Percentiles rank a stretch among this genome's conserved stretches.
These are phyloP conservation scores for Tokudaia muenninki DNA, from an alignment of 2,797 vertebrate species.

Conservation along the genomic window DNA sequence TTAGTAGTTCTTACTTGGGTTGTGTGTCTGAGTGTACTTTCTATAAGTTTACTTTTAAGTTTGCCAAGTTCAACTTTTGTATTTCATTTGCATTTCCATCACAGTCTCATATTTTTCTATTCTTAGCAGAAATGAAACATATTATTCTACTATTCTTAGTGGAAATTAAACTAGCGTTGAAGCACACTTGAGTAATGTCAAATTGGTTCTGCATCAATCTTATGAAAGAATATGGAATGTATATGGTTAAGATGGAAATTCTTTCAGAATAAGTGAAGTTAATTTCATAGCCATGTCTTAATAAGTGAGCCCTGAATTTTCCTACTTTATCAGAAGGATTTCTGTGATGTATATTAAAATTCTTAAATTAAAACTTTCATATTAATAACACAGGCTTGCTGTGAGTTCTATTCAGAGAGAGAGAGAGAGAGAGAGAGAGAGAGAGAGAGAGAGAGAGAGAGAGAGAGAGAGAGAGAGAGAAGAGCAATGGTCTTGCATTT, in stretches of 20 bases:
- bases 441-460: too few species aligned
- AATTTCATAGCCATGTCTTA: conserved; percentile 44
- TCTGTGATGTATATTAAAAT: conserved; percentile 26
- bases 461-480: too few species aligned
- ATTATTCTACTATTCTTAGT: conserved; percentile 33
- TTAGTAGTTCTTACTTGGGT: conserved; percentile 2
- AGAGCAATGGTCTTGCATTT: not conserved
- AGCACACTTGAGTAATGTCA: not conserved
- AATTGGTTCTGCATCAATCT: not conserved
- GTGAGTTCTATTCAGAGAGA: not conserved
- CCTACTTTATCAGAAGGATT: conserved; percentile 29
- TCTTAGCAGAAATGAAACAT: conserved; percentile 46
- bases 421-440: not conserved
- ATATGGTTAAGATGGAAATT: not conserved
- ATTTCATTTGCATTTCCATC: conserved; percentile 48
- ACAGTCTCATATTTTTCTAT: conserved; percentile 35
- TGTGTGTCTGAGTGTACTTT: not conserved
- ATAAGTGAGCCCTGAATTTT: conserved; percentile 3
- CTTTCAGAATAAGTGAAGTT: not conserved
- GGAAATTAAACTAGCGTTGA: conserved; percentile 34
- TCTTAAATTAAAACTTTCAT: conserved; percentile 47
- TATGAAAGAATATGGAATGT: not conserved
- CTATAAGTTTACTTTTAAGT: conserved; percentile 29
- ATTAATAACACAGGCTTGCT: conserved; percentile 18
- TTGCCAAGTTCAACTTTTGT: conserved; percentile 46